These are phyloP conservation scores for Andrena praecox DNA, from an alignment of 2,888 invertebrate genomes.

Conservation along the genomic window DNA sequence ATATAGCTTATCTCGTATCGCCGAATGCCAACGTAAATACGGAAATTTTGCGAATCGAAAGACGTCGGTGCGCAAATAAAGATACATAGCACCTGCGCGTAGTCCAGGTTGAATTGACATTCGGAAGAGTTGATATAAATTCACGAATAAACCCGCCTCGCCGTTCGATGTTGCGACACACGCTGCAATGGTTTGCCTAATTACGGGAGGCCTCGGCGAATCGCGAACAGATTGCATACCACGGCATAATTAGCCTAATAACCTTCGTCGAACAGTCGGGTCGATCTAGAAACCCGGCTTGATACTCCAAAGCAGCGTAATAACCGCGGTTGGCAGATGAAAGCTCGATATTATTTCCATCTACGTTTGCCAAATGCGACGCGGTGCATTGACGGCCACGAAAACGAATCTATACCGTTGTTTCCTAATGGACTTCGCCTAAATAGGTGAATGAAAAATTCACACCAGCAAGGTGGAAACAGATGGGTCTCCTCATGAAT, in stretches of 20 bases:
- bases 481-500: constrained; percentile 22
- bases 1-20: no score
- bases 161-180: constrained; percentile 36
- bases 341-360: constrained; percentile 25
- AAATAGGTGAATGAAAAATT: constrained; percentile 1
- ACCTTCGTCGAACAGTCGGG: constrained; percentile 53
- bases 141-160: constrained; percentile 2
- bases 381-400: background rate
- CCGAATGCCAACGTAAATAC: no score
- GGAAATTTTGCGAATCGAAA: no score
- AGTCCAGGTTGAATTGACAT: background rate
- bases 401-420: background rate
- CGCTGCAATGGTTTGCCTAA: constrained; percentile 60
- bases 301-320: constrained; percentile 10
- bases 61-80: no score
- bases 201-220: constrained; percentile 63
- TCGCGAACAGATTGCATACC: constrained; percentile 56
- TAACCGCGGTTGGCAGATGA: constrained; percentile 19
- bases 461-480: background rate
- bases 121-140: background rate
- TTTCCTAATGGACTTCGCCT: background rate
- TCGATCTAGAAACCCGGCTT: constrained; percentile 42
- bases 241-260: constrained; percentile 66
- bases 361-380: constrained; percentile 6
- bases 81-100: background rate